These are phyloP conservation scores for Hypomecis punctinalis DNA, from an alignment of 2,888 invertebrate genomes.

Conservation along the genomic window DNA sequence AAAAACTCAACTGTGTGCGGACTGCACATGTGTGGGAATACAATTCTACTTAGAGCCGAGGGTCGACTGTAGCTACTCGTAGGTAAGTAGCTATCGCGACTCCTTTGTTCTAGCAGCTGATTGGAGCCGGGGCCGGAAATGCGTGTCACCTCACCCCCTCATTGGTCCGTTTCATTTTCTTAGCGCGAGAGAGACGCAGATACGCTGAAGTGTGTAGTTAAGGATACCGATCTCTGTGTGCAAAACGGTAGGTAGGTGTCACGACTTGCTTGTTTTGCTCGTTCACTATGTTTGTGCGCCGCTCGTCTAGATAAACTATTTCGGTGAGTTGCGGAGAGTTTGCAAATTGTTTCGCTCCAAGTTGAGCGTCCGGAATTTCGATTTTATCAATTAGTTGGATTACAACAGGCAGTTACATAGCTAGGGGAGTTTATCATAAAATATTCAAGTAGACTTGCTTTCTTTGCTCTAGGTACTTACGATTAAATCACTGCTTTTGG, in stretches of 20 bases:
- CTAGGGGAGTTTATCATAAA: no score
- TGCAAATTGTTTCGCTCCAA: constrained; percentile 70
- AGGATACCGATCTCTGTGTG: constrained; percentile 79
- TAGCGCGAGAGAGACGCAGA: constrained; percentile 83
- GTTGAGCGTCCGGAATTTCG: constrained; percentile 63
- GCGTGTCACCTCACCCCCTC: constrained; percentile 85
- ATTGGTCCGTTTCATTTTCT: constrained; percentile 85
- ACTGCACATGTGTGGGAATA: constrained; percentile 68
- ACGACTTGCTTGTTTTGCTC: constrained; percentile 70
- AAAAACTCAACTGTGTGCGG: constrained; percentile 66
- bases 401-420: constrained; percentile 15
- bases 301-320: constrained; percentile 79
- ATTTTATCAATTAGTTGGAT: constrained; percentile 64
- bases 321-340: constrained; percentile 66
- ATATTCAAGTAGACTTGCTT: not conserved
- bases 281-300: constrained; percentile 69
- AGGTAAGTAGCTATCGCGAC: constrained; percentile 83
- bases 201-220: constrained; percentile 78
- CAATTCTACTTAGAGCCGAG: constrained; percentile 71
- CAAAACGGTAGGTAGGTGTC: constrained; percentile 78
- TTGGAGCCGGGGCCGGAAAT: constrained; percentile 85
- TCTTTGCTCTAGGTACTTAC: no score
- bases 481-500: no score
- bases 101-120: constrained; percentile 86
- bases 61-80: constrained; percentile 78